These are phyloP conservation scores for Sarcophaga subvicina DNA, from an alignment of 2,888 invertebrate species.

Conservation along the genomic window DNA sequence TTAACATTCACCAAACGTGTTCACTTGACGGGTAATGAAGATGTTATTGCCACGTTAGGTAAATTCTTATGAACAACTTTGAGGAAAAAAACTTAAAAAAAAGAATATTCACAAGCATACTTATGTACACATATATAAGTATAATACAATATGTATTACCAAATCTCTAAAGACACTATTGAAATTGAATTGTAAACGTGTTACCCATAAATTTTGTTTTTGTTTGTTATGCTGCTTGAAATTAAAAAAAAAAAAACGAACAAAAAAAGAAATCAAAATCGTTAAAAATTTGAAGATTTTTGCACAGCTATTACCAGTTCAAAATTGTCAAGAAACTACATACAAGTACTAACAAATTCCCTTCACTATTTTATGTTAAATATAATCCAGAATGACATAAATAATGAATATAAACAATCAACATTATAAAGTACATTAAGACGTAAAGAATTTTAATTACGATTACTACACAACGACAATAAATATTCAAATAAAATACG, in stretches of 20 bases:
- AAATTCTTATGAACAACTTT: conserved; percentile 7
- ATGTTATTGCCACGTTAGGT: conserved; percentile 47
- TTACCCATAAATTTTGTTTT: conserved; percentile 52
- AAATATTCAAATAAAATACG: too few relatives aligned
- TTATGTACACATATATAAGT: neutral
- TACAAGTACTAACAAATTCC: conserved; percentile 14
- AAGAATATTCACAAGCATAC: conserved; percentile 1
- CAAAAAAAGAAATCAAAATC: too few relatives aligned
- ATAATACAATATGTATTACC: neutral
- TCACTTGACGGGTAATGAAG: conserved; percentile 44
- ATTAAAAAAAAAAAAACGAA: too few relatives aligned
- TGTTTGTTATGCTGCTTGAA: conserved; percentile 25
- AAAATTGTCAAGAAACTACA: neutral
- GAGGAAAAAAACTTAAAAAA: neutral
- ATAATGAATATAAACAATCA: neutral
- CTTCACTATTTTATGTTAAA: conserved; percentile 29
- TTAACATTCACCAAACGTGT: conserved; percentile 47
- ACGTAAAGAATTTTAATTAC: too few relatives aligned
- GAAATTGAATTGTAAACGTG: conserved; percentile 62
- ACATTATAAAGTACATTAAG: too few relatives aligned
- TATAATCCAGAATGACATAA: conserved; percentile 12
- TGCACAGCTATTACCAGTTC: conserved; percentile 39
- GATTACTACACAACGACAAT: too few relatives aligned
- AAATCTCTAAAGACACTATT: conserved; percentile 61
- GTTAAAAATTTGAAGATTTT: conserved; percentile 4